These are phyloP conservation scores for Syngnathus rostellatus DNA, from an alignment of 2,797 vertebrate genomes.

Conservation along the genomic window DNA sequence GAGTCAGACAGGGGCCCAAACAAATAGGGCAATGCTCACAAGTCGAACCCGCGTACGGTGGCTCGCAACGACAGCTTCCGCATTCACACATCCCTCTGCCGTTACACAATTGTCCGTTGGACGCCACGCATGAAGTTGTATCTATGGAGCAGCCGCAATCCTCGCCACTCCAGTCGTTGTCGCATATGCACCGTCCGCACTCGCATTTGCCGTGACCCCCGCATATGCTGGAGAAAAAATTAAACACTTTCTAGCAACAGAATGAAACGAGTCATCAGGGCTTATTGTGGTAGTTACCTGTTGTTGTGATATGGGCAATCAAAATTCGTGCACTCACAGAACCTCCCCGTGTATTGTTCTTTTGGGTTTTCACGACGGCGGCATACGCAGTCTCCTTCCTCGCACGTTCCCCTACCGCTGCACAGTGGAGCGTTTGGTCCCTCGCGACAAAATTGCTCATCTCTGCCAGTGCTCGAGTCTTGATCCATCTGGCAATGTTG, in stretches of 20 bases:
- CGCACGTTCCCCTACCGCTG: conserved; percentile 31
- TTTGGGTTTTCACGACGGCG: background rate
- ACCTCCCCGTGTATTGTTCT: conserved; percentile 15
- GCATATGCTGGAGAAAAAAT: conserved; percentile 36
- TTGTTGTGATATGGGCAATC: conserved; percentile 13
- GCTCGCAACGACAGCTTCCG: conserved; percentile 22
- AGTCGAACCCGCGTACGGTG: conserved; percentile 7
- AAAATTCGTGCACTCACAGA: conserved; percentile 52
- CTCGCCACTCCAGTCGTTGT: conserved; percentile 16
- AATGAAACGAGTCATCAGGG: background rate
- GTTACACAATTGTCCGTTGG: conserved; percentile 33
- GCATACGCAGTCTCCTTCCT: conserved; percentile 32
- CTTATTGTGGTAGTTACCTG: conserved; percentile 21
- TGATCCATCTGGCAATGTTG: conserved; percentile 10
- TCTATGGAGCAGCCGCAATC: conserved; percentile 41
- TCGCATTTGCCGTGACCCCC: conserved; percentile 36
- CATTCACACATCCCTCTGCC: conserved; percentile 25
- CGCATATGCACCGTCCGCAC: conserved; percentile 35
- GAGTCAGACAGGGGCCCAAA: accelerated
- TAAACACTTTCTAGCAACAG: background rate
- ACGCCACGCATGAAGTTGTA: conserved; percentile 14
- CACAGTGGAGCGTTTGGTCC: conserved; percentile 16
- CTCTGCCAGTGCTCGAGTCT: accelerated
- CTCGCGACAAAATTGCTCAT: conserved; percentile 12
- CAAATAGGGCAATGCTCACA: conserved; percentile 33